Conservation (phyloP, 2,113 vertebrate species). For the Colistium nudipinnis region DNA sequence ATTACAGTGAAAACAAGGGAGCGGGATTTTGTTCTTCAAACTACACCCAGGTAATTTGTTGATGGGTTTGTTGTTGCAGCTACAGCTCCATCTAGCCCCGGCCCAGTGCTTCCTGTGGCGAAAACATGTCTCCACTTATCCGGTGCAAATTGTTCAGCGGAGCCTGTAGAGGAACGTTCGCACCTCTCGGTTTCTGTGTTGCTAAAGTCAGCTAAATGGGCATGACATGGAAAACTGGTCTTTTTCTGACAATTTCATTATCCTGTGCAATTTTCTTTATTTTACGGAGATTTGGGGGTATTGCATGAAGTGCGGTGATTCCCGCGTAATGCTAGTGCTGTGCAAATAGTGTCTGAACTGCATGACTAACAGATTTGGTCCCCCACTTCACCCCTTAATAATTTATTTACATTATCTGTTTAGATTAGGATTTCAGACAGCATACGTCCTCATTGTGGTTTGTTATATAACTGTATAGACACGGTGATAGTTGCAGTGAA, state of each 20-base stretch:
- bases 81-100: not conserved
- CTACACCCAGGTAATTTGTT: not conserved
- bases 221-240: not conserved
- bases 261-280: constrained; percentile 1
- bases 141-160: not conserved
- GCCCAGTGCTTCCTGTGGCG: not conserved
- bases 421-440: constrained; percentile 12
- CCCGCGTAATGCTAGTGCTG: not conserved
- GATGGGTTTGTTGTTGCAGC: not conserved
- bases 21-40: not conserved
- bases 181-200: not conserved
- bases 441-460: constrained; percentile 1
- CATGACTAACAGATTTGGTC: constrained; percentile 9
- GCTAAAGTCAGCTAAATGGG: constrained; percentile 6
- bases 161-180: not conserved
- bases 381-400: constrained; percentile 5
- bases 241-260: constrained; percentile 8
- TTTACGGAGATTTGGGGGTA: not conserved
- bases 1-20: not conserved
- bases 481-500: constrained; percentile 17
- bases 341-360: constrained; percentile 29
- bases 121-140: not conserved
- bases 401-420: constrained; percentile 27
- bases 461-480: constrained; percentile 11
- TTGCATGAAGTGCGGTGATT: not conserved